Conservation (phyloP, 2,888 invertebrate genomes). For the Celastrina argiolus region DNA sequence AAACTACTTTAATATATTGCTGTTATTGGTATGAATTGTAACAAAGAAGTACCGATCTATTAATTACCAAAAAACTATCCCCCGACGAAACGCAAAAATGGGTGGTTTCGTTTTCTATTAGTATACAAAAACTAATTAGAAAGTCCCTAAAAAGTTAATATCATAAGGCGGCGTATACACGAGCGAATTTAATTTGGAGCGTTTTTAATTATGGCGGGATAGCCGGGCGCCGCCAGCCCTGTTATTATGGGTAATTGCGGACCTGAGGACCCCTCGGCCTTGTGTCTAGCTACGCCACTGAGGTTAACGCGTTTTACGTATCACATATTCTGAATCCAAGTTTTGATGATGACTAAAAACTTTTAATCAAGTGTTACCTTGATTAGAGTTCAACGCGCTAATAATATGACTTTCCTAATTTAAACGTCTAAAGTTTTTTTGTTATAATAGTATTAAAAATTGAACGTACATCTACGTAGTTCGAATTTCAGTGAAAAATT, state of each 20-base stretch:
- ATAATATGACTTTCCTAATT: no score
- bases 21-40: background rate
- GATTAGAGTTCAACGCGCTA: background rate
- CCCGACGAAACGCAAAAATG: background rate
- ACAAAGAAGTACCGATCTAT: background rate
- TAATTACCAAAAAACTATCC: conserved; percentile 33
- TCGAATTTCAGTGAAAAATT: no score
- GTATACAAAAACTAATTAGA: conserved; percentile 68
- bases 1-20: no score
- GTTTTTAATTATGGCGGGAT: conserved; percentile 73
- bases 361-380: background rate
- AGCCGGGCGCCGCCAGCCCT: conserved; percentile 47
- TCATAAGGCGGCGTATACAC: conserved; percentile 64
- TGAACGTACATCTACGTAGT: no score
- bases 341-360: background rate
- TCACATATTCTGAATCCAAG: background rate
- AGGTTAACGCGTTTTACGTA: background rate
- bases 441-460: no score
- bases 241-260: conserved; percentile 78
- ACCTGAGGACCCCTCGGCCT: conserved; percentile 63
- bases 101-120: conserved; percentile 23
- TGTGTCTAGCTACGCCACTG: conserved; percentile 47
- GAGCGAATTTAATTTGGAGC: conserved; percentile 78
- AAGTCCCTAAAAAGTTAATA: conserved; percentile 75
- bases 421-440: no score